Base-by-base conservation (phyloP, 2,113 vertebrate species). In the Ceuthmochares aereus region DNA sequence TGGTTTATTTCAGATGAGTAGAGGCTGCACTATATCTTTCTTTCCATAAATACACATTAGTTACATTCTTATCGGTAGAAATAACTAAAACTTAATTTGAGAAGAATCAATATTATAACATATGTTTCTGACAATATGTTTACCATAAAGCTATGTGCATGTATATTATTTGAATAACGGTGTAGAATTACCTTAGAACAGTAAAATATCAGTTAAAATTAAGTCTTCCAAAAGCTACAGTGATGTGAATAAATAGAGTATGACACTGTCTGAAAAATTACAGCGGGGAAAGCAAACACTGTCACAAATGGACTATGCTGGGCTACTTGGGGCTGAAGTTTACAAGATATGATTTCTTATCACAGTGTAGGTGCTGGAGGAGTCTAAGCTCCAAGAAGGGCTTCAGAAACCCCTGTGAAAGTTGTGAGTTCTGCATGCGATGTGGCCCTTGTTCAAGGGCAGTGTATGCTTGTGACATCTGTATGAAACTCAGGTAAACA, bases 251-350 rank as follows among this genome's bases (percentile, higher is more conserved):
- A 92, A 96, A 97, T 85, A 37, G 34, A 91, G 10, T 58, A 36
- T 92, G 95, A 92, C 96, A 64, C 13, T 30, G 92, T 92, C 94
- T 92, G 79, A 97, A 96, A 94, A 96, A 97, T 95, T 93, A 75
- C 45, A 26, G 34, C 21, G 10, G 43, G 58, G 45, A 84, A 95
- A 95, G 80, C 64, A 91, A 94, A 90, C 54, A 63, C 52, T 93
- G 95, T 92, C 95, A 93, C 25, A 82, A 86, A 70, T 2, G n/a
- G 58, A 34, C 45, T 73, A 1, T 43, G 45, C 76, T 87, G 79
- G 89, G 76, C 52, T 96, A 90, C 84, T 80, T 26, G 66, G 47
- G 81, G 80, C 22, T 95, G 92, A 96, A 70, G 79, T 68, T 97
- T 95, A 94, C 72, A 89, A 18, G 83, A 64, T 55, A 78, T 81